A percentile compares a stretch with the other conserved stretches of the same genome.
Conservation (phyloP, 2,797 vertebrate genomes). For the Anableps anableps region DNA sequence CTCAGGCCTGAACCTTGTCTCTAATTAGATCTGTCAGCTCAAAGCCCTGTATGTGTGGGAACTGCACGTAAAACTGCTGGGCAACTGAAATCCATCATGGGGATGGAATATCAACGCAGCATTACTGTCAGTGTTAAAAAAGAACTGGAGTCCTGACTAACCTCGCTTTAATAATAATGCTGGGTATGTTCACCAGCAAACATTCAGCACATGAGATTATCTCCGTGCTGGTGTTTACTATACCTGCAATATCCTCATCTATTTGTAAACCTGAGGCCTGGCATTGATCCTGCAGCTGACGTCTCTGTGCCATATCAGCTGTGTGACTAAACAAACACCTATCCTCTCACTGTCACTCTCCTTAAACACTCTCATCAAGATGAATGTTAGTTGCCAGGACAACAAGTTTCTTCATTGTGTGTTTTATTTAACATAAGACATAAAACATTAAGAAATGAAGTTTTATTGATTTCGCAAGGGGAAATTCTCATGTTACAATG, state of each 20-base stretch:
- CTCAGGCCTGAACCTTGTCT: conserved; percentile 52
- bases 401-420: neutral
- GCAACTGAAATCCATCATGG: conserved; percentile 39
- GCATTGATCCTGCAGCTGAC: conserved; percentile 14
- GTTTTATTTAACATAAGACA: neutral
- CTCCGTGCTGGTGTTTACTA: neutral
- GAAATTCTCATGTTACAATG: neutral
- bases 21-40: conserved; percentile 74
- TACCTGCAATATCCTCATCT: neutral
- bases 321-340: conserved; percentile 15
- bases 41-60: conserved; percentile 67
- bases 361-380: neutral
- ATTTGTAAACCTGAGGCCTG: neutral
- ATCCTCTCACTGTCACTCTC: conserved; percentile 1
- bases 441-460: neutral
- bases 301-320: conserved; percentile 4
- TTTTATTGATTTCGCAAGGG: neutral
- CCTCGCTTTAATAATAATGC: conserved; percentile 5
- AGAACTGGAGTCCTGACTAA: conserved; percentile 4
- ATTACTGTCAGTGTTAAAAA: conserved; percentile 21
- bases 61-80: conserved; percentile 55
- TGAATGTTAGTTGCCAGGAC: neutral
- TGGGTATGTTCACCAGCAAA: conserved; percentile 12
- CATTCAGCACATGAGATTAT: neutral
- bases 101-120: neutral